Base-by-base conservation (phyloP, 2,113 vertebrate genomes). In the Heliornis fulica region DNA sequence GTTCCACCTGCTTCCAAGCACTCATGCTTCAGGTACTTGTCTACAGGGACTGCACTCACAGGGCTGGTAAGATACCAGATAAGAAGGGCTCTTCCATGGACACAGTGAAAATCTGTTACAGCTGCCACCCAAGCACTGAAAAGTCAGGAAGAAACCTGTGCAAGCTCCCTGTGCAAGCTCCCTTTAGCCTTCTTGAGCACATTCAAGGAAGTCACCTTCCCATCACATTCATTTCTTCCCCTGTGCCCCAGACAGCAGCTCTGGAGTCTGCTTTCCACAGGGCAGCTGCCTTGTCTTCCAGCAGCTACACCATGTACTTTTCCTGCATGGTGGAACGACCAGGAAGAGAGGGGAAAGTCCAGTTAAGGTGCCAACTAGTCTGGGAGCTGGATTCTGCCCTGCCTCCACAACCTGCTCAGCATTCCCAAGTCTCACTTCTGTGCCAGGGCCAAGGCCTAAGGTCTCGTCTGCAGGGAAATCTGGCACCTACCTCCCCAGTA, bases 31-130 rank as follows among this genome's bases (percentile, higher is more conserved):
- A 34, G n/a, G 19, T 13, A 46, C n/a, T 40, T 16, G 1, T 50
- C 68, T 25, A 4, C 0, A 59, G 69, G 10, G 43, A 13, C 45
- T 28, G 9, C 9, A 5, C 41, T 40, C 23, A 1, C 1, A 9
- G 10, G 22, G 21, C 46, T 46, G 46, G 46, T 46, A 46, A 21
- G 19, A 46, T 10, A 46, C 19, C n/a, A 70, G 5, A 22, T 31
- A 63, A 54, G 7, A 61, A 16, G 11, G 32, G 22, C 28, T 57
- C 61, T 59, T 51, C 20, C 40, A 12, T 7, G 13, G 45, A 51
- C 20, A 66, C 17, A 23, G 13, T 34, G 41, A 46, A 36, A 14
- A 41, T 9, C 53, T 46, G 14, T 46, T 46, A 31, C 72, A 91
- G 34, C 31, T 68, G 46, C 34, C 48, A 43, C 34, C 32, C 40